Conservation (phyloP, 2,888 invertebrate genomes). For the Agrotis clavis region DNA sequence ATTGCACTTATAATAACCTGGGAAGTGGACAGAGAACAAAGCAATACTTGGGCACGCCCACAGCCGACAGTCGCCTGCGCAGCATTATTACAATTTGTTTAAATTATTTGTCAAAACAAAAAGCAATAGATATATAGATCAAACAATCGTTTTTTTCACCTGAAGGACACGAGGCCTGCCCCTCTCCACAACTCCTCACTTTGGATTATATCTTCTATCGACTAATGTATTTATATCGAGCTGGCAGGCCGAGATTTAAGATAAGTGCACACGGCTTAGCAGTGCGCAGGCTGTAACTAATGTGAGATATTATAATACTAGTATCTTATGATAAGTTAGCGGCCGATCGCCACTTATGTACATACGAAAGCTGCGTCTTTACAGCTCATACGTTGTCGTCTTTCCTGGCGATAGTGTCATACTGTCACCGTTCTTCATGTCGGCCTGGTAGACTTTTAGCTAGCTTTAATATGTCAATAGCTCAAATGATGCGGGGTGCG, state of each 20-base stretch:
- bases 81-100: constrained; percentile 3
- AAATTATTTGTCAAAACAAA: constrained; percentile 33
- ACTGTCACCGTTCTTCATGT: constrained; percentile 8
- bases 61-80: constrained; percentile 14
- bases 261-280: constrained; percentile 38
- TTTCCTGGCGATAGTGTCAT: constrained; percentile 9
- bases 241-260: constrained; percentile 27
- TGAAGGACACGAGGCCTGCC: constrained; percentile 7
- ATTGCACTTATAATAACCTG: constrained; percentile 44
- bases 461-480: constrained; percentile 5
- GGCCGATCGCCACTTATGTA: constrained; percentile 44
- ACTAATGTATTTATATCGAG: constrained; percentile 37
- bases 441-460: not conserved
- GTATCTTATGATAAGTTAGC: constrained; percentile 31
- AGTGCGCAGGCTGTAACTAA: constrained; percentile 11
- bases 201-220: constrained; percentile 18
- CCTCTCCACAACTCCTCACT: not conserved
- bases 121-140: constrained; percentile 21
- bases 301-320: constrained; percentile 31
- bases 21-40: constrained; percentile 42
- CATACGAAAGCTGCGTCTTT: constrained; percentile 21
- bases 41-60: constrained; percentile 36
- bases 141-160: constrained; percentile 24
- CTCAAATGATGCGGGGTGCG: not conserved
- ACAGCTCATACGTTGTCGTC: constrained; percentile 22